Evolutionary conservation across 1,140 invertebrate species (phyloP).

Genomic region (Drosophila tani): DNA sequence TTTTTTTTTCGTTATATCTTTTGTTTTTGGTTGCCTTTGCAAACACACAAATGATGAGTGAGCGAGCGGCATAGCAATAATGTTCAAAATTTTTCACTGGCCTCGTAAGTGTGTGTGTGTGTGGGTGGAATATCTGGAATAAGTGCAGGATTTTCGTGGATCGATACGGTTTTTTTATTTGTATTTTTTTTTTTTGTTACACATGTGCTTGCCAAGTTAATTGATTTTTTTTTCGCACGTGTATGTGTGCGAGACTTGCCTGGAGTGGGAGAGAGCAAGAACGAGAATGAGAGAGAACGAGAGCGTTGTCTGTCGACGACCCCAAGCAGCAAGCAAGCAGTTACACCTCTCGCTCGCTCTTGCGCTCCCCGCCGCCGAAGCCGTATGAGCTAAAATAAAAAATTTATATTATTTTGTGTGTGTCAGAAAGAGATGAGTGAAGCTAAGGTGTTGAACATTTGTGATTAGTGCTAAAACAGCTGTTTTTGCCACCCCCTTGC

Average conservation of each 20-base stretch:
- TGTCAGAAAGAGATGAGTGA: conserved; percentile 15
- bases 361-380: conserved; percentile 2
- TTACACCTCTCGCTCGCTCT: conserved; percentile 27
- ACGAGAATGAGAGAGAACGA: conserved; percentile 20
- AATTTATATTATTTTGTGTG: conserved; percentile 2
- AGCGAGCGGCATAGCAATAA: conserved; percentile 21
- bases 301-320: conserved; percentile 40
- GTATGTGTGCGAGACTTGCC: conserved; percentile 28
- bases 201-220: conserved; percentile 70
- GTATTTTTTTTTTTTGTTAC: conserved; percentile 44
- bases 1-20: not conserved
- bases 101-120: conserved; percentile 19
- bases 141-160: conserved; percentile 27
- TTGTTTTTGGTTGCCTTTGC: conserved; percentile 36
- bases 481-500: conserved; percentile 17
- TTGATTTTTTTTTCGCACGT: conserved; percentile 68
- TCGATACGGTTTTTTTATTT: conserved; percentile 28
- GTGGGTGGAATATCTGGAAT: conserved; percentile 29
- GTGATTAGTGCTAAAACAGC: conserved; percentile 15
- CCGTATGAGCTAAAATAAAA: conserved; percentile 27
- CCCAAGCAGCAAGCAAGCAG: conserved; percentile 16
- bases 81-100: conserved; percentile 22
- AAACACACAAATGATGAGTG: conserved; percentile 33
- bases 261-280: conserved; percentile 19
- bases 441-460: not conserved